Evolutionary conservation across 2,888 invertebrate species (phyloP), one percentile per base, ranked within the genome.

Genomic region (Germaria angustata): DNA sequence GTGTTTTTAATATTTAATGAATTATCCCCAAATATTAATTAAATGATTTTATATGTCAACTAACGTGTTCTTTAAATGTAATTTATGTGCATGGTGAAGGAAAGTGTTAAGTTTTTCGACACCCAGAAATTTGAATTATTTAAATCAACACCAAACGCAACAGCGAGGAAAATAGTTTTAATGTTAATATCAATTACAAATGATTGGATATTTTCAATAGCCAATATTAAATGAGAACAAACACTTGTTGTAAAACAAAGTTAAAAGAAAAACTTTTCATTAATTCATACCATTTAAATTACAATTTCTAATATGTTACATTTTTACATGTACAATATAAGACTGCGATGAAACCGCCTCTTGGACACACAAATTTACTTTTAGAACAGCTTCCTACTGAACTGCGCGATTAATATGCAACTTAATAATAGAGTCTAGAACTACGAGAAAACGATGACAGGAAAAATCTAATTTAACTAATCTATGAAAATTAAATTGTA

Each of bases 391-490:
- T 65, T 15, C 6, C 24, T n/a, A 17, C 4, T 44, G 2, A 69
- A 69, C 44, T 55, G 28, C 53, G 39, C 66, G 76, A 81, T 80
- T 76, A 81, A 76, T 71, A 71, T 51, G 51, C 57, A 57, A 81
- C 66, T 71, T 46, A 81, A 76, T 76, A 66, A 71, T 24, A 44
- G 20, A 57, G 15, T 61, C 32, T 22, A 65, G 39, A 65, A 17
- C 0, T 4, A n/a, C n/a, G 2, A 61, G 15, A 17, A 32, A 20
- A 15, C 17, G 34, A 20, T 9, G 20, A 28, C 34, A 15, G 24
- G 11, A 17, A 51, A 68, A 71, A 65, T 55, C 20, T 57, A 71
- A 65, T 80, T 68, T 61, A 49, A 13, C 55, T 59, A 22, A 57
- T 22, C 22, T 34, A 53, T 15, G 32, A 44, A 46, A 9, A 63